Conservation (phyloP, 2,113 vertebrate genomes). For the Xerus inauris region DNA sequence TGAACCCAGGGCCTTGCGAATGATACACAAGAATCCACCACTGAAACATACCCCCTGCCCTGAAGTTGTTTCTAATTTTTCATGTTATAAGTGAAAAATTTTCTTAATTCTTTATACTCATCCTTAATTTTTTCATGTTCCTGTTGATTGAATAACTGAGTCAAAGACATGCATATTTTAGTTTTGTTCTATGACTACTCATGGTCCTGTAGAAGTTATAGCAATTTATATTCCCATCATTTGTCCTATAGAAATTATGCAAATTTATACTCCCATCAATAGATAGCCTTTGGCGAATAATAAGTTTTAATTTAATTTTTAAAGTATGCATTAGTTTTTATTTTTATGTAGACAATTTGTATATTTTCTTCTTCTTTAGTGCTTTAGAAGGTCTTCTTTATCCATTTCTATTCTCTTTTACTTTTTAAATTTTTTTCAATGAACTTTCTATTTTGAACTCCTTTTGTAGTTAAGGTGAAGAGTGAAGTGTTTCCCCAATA, state of each 20-base stretch:
- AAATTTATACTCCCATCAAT: not conserved
- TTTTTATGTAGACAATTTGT: conserved; percentile 19
- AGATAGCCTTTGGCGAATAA: not conserved
- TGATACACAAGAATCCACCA: not conserved
- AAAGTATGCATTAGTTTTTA: conserved; percentile 1
- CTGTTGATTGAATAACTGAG: not conserved
- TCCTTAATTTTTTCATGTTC: not conserved
- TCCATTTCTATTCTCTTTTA: not conserved
- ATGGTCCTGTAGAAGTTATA: not conserved
- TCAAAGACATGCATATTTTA: not conserved
- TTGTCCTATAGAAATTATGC: not conserved
- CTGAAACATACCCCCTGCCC: not conserved
- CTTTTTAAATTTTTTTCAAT: conserved; percentile 22
- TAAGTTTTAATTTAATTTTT: conserved; percentile 13
- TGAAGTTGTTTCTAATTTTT: not conserved
- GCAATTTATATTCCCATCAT: not conserved
- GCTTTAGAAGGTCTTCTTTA: not conserved
- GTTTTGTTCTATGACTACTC: not conserved
- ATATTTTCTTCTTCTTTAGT: not conserved
- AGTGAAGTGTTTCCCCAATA: not conserved
- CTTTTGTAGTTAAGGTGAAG: not conserved
- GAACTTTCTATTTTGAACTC: conserved; percentile 31
- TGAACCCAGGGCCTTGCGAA: not conserved
- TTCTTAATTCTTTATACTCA: not conserved
- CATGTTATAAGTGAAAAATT: conserved; percentile 6